Conservation (phyloP, 2,888 invertebrate genomes). For the Schizotus pectinicornis region DNA sequence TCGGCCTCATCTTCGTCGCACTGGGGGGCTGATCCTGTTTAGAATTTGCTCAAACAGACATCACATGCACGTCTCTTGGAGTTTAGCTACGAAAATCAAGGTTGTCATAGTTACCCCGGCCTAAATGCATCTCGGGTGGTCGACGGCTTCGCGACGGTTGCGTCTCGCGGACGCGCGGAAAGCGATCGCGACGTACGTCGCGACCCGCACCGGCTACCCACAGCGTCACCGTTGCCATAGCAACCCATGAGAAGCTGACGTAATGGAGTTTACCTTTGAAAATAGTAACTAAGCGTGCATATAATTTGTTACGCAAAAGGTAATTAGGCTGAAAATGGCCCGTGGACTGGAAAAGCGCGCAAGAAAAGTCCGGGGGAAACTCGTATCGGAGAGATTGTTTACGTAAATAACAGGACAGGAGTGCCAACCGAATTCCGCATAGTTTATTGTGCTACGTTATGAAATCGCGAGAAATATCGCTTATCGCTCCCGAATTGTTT, state of each 20-base stretch:
- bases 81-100: slow-evolving; percentile 38
- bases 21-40: slow-evolving; percentile 17
- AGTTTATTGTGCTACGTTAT: slow-evolving; percentile 20
- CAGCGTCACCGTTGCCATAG: slow-evolving; percentile 56
- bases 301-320: slow-evolving; percentile 25
- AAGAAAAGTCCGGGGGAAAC: slow-evolving; percentile 1
- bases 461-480: slow-evolving; percentile 13
- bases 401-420: slow-evolving; percentile 27
- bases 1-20: slow-evolving; percentile 2
- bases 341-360: slow-evolving; percentile 1
- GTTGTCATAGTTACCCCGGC: slow-evolving; percentile 51
- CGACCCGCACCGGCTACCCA: slow-evolving; percentile 31
- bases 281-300: slow-evolving; percentile 35
- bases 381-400: slow-evolving; percentile 8
- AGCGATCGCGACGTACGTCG: slow-evolving; percentile 43
- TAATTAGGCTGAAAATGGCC: slow-evolving; percentile 12
- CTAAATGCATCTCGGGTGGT: slow-evolving; percentile 44
- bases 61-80: slow-evolving; percentile 34
- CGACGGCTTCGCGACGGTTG: background rate
- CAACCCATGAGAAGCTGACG: slow-evolving; percentile 51
- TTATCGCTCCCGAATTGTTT: background rate
- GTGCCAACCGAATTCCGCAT: slow-evolving; percentile 15
- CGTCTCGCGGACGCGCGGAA: slow-evolving; percentile 12
- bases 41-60: slow-evolving; percentile 26
- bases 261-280: slow-evolving; percentile 42